Base-by-base conservation (phyloP, 2,797 vertebrate genomes). In the Falco columbarius region DNA sequence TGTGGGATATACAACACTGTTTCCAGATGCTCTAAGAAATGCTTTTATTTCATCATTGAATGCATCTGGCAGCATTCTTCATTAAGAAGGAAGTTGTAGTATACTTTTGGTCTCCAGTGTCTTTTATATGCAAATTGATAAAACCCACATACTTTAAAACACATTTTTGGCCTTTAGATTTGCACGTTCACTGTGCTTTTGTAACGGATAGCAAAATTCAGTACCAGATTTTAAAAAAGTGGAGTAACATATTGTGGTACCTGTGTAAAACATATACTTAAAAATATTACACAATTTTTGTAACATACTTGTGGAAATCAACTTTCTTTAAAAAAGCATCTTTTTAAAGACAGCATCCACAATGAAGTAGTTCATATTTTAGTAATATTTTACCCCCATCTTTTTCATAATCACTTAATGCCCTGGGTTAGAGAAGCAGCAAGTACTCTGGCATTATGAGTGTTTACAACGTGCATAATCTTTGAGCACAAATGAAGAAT, bases 401-500 rank as follows among this genome's bases (percentile, higher is more conserved):
- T 76, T 36, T 84, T 92, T 93, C 72, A 58, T 29, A 86, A 18
- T 67, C 54, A 29, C 38, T 81, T 75, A 38, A 62, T 88, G 90
- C 22, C 11, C n/a, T 68, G 17, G 1, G 0, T 91, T 59, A 81
- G 14, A 61, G 47, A 88, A 90, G 40, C 38, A 90, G 65, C 40
- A 67, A 63, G 40, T 68, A 46, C 0, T 3, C 62, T 90, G 52
- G 8, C 61, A 63, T 90, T 88, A 92, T 44, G 38, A 74, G 24
- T 75, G 56, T 81, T 94, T 93, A 55, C 7, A 6, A 11, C 54
- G 21, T 84, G 34, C 21, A 24, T 90, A 68, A 72, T 92, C 80
- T 89, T 84, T 79, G 74, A 79, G 38, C 63, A 86, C 51, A 89
- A 61, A 92, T 81, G 36, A 38, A 84, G 49, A 92, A 90, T 93